Evolutionary conservation across 2,888 invertebrate genomes (phyloP).

Genomic region (Nudaria mundana): DNA sequence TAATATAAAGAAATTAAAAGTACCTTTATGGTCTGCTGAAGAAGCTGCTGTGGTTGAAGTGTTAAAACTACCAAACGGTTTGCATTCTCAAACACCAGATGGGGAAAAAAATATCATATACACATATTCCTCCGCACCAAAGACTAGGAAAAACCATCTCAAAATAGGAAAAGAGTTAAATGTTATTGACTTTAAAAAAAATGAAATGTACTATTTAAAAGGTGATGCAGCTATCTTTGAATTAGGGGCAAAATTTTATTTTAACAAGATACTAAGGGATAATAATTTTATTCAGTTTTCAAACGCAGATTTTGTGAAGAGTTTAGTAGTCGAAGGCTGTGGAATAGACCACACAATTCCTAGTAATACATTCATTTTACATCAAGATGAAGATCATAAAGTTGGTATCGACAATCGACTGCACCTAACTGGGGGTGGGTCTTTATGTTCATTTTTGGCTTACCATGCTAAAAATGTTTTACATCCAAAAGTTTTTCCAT

Average conservation of each 20-base stretch:
- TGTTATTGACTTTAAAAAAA: slow-evolving; percentile 81
- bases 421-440: slow-evolving; percentile 89
- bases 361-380: slow-evolving; percentile 80
- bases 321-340: slow-evolving; percentile 88
- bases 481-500: slow-evolving; percentile 82
- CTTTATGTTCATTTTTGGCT: slow-evolving; percentile 87
- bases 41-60: slow-evolving; percentile 84
- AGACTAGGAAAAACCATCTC: slow-evolving; percentile 71
- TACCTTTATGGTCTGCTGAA: slow-evolving; percentile 86
- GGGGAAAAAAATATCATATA: slow-evolving; percentile 51
- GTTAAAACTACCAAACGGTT: slow-evolving; percentile 85
- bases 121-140: slow-evolving; percentile 44
- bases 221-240: slow-evolving; percentile 88
- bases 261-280: slow-evolving; percentile 61
- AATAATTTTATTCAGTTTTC: slow-evolving; percentile 83
- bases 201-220: slow-evolving; percentile 82
- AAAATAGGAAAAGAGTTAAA: slow-evolving; percentile 76
- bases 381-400: slow-evolving; percentile 78
- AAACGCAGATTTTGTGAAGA: slow-evolving; percentile 89
- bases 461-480: slow-evolving; percentile 86
- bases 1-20: slow-evolving; percentile 83
- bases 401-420: slow-evolving; percentile 80
- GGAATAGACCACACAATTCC: slow-evolving; percentile 81
- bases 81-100: slow-evolving; percentile 84
- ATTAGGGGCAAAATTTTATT: slow-evolving; percentile 79